A percentile compares a stretch with the other conserved stretches of the same genome.
Conservation (phyloP, 2,797 vertebrate genomes). For the Hybognathus amarus region DNA sequence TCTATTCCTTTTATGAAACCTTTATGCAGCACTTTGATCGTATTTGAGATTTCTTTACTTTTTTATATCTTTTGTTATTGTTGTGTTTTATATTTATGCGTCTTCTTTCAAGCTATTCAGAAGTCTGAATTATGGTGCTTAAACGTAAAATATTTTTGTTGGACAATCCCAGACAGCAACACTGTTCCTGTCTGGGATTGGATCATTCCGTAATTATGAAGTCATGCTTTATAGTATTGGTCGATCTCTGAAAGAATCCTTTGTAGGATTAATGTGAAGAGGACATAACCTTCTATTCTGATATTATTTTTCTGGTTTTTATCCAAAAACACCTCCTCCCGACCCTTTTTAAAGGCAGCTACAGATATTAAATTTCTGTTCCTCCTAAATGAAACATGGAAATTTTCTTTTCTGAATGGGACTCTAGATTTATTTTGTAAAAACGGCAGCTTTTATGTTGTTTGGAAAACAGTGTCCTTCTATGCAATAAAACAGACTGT, state of each 20-base stretch:
- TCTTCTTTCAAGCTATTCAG: conserved; percentile 55
- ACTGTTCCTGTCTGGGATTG: too few species aligned
- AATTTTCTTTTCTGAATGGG: neutral
- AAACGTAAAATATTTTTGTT: conserved; percentile 4
- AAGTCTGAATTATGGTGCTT: conserved; percentile 8
- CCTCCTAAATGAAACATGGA: neutral
- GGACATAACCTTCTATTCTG: neutral
- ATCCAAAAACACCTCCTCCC: neutral
- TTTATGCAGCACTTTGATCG: conserved; percentile 72
- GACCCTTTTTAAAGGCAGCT: conserved; percentile 30
- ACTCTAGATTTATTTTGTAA: too few species aligned
- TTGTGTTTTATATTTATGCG: conserved; percentile 54
- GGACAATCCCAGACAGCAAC: too few species aligned
- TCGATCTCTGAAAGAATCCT: neutral
- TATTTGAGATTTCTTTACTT: conserved; percentile 51
- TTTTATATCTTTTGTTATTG: conserved; percentile 61
- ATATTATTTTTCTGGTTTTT: neutral
- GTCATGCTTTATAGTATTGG: neutral
- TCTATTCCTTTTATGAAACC: conserved; percentile 1
- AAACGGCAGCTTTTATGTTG: neutral
- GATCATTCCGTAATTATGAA: neutral
- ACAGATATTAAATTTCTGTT: neutral
- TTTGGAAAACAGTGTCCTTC: neutral
- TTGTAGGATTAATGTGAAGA: conserved; percentile 14
- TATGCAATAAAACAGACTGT: conserved; percentile 1